Conservation (phyloP, 2,888 invertebrate genomes). For the Galerucella nymphaeae region DNA sequence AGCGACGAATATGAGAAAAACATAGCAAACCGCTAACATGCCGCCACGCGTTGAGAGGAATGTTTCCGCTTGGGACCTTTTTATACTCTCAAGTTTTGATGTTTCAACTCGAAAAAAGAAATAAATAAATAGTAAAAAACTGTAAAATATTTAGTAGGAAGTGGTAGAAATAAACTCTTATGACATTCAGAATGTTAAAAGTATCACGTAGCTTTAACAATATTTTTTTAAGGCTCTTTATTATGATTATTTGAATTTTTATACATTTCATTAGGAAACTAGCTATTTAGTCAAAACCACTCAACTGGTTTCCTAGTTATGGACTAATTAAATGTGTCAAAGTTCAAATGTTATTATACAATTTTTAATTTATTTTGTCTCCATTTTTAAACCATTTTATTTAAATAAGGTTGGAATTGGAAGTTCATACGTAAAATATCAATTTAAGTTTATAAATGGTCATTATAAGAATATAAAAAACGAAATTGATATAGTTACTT, state of each 20-base stretch:
- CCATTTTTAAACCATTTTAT: no score
- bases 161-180: background rate
- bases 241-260: no score
- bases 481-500: background rate
- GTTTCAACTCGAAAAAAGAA: background rate
- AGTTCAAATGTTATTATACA: no score
- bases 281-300: no score
- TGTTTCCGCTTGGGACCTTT: conserved; percentile 26
- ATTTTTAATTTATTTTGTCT: no score
- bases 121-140: background rate
- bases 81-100: conserved; percentile 21
- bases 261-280: no score
- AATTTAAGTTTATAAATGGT: background rate
- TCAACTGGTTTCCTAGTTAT: no score
- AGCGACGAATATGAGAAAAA: conserved; percentile 52
- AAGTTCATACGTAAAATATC: background rate
- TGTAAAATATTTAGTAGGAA: background rate
- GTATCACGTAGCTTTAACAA: no score
- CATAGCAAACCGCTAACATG: conserved; percentile 33
- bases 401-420: no score
- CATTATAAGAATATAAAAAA: background rate
- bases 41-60: conserved; percentile 21
- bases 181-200: no score
- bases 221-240: no score
- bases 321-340: no score